Evolutionary conservation across 2,113 vertebrate species (phyloP).

Genomic region (Nycticorax nycticorax): DNA sequence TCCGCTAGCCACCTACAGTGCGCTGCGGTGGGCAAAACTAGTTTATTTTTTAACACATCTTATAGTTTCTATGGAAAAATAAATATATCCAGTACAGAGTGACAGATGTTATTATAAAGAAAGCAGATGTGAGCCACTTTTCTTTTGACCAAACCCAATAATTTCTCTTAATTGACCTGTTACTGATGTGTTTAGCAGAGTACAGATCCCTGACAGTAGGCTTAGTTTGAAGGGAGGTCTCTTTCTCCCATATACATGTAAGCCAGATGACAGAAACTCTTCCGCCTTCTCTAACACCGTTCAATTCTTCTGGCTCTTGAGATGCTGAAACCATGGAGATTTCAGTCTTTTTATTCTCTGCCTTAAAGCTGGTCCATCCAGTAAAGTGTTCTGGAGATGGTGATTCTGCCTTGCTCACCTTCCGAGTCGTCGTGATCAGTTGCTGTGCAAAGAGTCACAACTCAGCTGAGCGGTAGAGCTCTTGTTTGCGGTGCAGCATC

Average conservation of each 20-base stretch:
- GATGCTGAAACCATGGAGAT: neutral
- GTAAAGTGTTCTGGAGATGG: neutral
- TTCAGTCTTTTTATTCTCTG: neutral
- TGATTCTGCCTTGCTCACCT: neutral
- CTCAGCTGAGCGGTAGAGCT: neutral
- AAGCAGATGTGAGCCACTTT: neutral
- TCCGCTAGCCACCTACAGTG: neutral
- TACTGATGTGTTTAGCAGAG: neutral
- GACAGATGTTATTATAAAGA: neutral
- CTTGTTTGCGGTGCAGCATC: neutral
- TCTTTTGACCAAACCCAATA: neutral
- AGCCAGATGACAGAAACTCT: neutral
- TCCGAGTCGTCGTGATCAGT: fast-evolving
- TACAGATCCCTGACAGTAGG: neutral
- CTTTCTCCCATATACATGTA: neutral
- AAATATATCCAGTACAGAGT: neutral
- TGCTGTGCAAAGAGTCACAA: neutral
- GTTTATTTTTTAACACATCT: neutral
- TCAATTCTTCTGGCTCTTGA: neutral
- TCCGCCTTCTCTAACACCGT: fast-evolving
- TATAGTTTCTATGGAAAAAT: neutral
- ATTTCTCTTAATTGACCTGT: neutral
- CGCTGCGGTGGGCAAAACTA: neutral
- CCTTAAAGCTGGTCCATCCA: neutral
- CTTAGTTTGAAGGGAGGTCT: neutral